Base-by-base conservation (phyloP, 1,140 invertebrate genomes). In the Drosophila miranda region DNA sequence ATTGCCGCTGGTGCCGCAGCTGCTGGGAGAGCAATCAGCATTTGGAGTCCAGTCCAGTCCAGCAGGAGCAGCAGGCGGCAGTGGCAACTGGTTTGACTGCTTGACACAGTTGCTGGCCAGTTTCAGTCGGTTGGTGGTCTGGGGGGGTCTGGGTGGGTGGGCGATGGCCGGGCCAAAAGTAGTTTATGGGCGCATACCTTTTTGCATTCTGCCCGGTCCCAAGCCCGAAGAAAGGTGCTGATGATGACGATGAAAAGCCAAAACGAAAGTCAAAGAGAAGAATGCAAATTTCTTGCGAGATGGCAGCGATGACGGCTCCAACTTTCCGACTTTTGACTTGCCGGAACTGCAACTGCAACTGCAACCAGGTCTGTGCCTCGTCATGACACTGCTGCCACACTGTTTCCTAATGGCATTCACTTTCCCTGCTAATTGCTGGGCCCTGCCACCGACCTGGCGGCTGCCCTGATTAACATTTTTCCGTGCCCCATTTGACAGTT, bases 31-130 rank as follows among this genome's bases (percentile, higher is more conserved):
- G 76, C 80, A 84, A 86, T 86, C 80, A 80, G 51, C 72, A 66
- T 69, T 86, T 73, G 76, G 21, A 44, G 30, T 9, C 28, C 23
- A 26, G 30, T 9, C 28, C 23, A 26, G 59, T 66, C 80, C 80
- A 76, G 63, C 75, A 84, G 54, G 60, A 57, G 59, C 48, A 64
- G 55, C 23, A 19, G 2, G 23, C 23, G 3, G 23, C 16, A 28
- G 38, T 45, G 49, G 60, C 58, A 84, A 84, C 80, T 80, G 69
- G 80, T 84, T 78, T 80, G 83, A 86, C 80, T 76, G 72, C 81
- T 84, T 84, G 79, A 80, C 80, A 84, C 76, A 86, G 56, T 80
- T 79, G 80, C 67, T 83, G 81, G 72, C 75, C 80, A 79, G 63
- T 46, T 62, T 49, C 60, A 61, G 16, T 19, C 54, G 42, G 14